These are phyloP conservation scores for Patiria miniata DNA, from an alignment of 35 echinoderm and acorn worm species.

Conservation along the genomic window DNA sequence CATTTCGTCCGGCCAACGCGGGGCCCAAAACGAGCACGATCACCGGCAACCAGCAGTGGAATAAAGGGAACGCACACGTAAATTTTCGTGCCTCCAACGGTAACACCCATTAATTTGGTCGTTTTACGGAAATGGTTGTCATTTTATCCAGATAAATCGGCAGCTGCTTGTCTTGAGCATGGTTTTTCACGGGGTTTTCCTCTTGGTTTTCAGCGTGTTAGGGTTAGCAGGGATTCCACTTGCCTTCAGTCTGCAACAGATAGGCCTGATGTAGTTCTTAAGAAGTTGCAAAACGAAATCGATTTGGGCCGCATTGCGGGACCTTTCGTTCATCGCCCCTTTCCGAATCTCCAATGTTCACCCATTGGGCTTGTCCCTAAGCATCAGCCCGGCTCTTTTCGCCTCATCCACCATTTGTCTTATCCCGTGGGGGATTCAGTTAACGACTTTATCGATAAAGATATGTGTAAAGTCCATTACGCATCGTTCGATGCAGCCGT, in stretches of 20 bases:
- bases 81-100: neutral
- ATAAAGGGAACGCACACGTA: too few species aligned
- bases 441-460: too few species aligned
- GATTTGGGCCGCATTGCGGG: neutral
- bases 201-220: neutral
- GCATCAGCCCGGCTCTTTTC: neutral
- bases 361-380: conserved; percentile 16
- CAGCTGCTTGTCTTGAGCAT: neutral
- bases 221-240: neutral
- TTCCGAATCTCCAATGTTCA: conserved; percentile 14
- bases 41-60: too few species aligned
- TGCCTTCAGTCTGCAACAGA: neutral
- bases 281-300: neutral
- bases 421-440: neutral
- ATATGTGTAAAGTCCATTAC: too few species aligned
- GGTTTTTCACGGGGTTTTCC: neutral
- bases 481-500: too few species aligned
- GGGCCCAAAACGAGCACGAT: neutral
- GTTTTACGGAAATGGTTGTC: neutral
- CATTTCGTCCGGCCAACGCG: too few species aligned
- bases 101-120: neutral
- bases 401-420: neutral
- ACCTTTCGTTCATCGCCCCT: neutral
- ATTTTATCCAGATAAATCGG: neutral
- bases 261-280: neutral